Evolutionary conservation across 1,140 invertebrate species (phyloP).

Genomic region (Zaprionus kolodkinae): DNA sequence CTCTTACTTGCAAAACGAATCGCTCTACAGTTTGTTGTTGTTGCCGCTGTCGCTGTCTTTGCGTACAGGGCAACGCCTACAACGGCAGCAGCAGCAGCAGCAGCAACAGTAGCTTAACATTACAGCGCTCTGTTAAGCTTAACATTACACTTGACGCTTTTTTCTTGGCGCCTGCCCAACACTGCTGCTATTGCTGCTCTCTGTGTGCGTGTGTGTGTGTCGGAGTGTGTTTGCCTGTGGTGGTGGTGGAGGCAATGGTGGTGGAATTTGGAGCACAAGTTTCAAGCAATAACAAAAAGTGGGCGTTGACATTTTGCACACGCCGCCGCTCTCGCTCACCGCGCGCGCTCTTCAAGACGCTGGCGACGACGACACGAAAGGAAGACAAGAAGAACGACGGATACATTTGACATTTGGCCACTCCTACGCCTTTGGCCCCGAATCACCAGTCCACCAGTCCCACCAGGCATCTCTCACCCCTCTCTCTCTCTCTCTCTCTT

Average conservation of each 20-base stretch:
- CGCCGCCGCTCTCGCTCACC: conserved; percentile 43
- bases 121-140: conserved; percentile 40
- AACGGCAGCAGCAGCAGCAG: conserved; percentile 15
- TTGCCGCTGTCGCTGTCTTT: background rate
- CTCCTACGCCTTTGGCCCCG: conserved; percentile 57
- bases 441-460: background rate
- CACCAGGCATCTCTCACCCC: background rate
- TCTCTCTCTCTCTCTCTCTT: too few relatives aligned
- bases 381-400: conserved; percentile 15
- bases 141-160: conserved; percentile 45
- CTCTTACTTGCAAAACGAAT: background rate
- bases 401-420: conserved; percentile 68
- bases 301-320: conserved; percentile 64
- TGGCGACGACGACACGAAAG: conserved; percentile 37
- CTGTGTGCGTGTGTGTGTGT: conserved; percentile 12
- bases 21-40: conserved; percentile 1
- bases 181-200: conserved; percentile 17
- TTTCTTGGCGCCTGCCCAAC: conserved; percentile 41
- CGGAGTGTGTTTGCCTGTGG: conserved; percentile 10
- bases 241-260: conserved; percentile 34
- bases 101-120: conserved; percentile 31
- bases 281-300: conserved; percentile 54
- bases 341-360: conserved; percentile 42
- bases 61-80: conserved; percentile 39
- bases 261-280: conserved; percentile 35